These are phyloP conservation scores for Brachionus manjavacas DNA, from an alignment of 1,140 invertebrate genomes.

Conservation along the genomic window DNA sequence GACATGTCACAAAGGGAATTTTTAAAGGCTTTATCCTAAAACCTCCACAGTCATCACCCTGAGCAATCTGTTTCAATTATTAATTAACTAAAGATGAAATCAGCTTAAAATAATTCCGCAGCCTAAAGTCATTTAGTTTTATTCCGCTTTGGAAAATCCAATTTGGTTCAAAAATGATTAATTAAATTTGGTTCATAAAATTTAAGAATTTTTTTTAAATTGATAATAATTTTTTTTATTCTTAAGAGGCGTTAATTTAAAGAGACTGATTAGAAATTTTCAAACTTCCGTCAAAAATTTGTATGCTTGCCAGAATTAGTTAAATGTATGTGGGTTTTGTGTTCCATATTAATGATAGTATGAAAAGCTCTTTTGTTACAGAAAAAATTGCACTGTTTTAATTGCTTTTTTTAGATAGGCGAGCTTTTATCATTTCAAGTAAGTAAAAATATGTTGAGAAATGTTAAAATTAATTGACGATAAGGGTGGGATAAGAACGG, in stretches of 20 bases:
- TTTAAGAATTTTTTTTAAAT: neutral
- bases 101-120: neutral
- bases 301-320: neutral
- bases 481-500: neutral
- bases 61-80: neutral
- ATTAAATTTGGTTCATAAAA: neutral
- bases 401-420: conserved; percentile 1
- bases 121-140: neutral
- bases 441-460: neutral
- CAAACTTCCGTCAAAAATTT: neutral
- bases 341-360: neutral
- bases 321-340: neutral
- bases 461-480: neutral
- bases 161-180: neutral
- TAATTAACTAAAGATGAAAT: neutral
- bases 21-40: neutral
- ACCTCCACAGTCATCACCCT: neutral
- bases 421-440: neutral
- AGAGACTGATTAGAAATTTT: neutral
- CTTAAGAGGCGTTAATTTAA: neutral
- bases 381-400: neutral
- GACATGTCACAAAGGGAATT: neutral
- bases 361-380: neutral
- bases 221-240: neutral
- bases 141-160: neutral